These are phyloP conservation scores for Chaetops frenatus DNA, from an alignment of 2,113 vertebrate species.

Conservation along the genomic window DNA sequence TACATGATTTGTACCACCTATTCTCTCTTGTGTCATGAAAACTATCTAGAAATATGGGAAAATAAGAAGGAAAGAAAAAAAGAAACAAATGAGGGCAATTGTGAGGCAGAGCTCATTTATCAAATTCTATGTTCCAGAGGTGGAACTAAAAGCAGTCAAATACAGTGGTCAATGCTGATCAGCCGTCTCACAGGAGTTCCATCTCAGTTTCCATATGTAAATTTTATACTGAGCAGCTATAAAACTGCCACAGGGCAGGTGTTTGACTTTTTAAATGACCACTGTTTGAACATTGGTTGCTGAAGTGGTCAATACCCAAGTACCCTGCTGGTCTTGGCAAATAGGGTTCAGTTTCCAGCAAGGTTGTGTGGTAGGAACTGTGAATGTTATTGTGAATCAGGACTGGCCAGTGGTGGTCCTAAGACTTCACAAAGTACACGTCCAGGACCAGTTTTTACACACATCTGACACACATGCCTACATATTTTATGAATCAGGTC, in stretches of 20 bases:
- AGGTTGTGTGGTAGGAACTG: background rate
- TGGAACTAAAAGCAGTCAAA: background rate
- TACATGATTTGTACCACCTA: background rate
- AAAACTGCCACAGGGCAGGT: background rate
- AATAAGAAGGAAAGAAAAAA: background rate
- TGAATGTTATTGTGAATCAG: background rate
- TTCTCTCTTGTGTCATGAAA: background rate
- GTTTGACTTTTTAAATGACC: background rate
- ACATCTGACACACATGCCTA: background rate
- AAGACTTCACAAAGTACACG: background rate
- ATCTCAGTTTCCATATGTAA: background rate
- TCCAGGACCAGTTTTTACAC: background rate
- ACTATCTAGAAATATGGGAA: background rate
- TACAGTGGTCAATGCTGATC: background rate
- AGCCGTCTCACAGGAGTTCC: accelerated
- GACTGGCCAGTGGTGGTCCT: background rate
- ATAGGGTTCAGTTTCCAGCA: background rate
- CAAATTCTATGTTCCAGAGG: background rate
- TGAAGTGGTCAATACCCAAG: background rate
- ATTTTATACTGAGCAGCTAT: background rate
- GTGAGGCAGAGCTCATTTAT: background rate
- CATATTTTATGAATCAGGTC: conserved; percentile 58
- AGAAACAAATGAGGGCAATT: background rate
- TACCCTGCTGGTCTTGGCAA: background rate
- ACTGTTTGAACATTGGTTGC: background rate